Conservation (phyloP, 2,113 vertebrate species). For the Bettongia penicillata region DNA sequence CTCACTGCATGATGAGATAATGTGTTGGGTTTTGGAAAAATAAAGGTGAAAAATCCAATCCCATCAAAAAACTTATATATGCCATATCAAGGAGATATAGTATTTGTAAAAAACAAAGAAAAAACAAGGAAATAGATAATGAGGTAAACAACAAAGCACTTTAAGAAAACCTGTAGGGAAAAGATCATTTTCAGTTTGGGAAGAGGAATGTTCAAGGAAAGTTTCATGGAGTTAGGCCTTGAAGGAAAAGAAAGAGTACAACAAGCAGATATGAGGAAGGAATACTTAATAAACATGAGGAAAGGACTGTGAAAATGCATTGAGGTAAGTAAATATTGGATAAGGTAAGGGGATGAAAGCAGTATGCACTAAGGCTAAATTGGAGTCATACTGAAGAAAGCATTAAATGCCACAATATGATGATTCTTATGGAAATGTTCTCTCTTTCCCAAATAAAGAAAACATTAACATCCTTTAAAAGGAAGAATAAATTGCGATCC, state of each 20-base stretch:
- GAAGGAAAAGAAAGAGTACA: background rate
- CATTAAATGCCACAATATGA: background rate
- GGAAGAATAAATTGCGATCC: background rate
- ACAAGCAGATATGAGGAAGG: background rate
- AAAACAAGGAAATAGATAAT: background rate
- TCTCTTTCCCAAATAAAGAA: background rate
- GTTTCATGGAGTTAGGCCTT: background rate
- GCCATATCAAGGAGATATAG: background rate
- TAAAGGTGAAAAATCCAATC: background rate
- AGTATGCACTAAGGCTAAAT: background rate
- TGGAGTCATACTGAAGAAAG: background rate
- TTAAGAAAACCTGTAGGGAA: background rate
- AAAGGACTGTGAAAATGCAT: background rate
- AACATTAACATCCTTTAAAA: background rate
- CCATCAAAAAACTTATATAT: background rate
- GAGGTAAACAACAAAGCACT: background rate
- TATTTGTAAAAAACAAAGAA: background rate
- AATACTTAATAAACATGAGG: background rate
- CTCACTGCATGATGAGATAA: background rate
- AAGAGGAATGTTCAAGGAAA: background rate
- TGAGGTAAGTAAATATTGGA: too few relatives aligned
- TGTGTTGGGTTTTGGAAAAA: background rate
- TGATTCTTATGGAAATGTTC: background rate
- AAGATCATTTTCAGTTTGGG: background rate
- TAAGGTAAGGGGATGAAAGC: background rate